These are phyloP conservation scores for Drosophila sturtevanti DNA, from an alignment of 1,140 invertebrate genomes.

Conservation along the genomic window DNA sequence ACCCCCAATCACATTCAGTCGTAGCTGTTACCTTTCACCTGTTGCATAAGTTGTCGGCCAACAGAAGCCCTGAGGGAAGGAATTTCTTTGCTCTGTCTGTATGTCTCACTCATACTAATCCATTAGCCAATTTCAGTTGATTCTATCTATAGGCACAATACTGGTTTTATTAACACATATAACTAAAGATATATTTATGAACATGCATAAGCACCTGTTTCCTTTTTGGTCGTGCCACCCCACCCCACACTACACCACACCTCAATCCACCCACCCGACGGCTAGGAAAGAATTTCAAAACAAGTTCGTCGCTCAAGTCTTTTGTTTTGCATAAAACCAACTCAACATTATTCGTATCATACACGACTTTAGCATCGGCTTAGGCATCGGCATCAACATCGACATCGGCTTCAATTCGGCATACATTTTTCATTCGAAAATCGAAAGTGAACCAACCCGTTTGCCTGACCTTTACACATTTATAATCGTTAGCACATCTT, in stretches of 20 bases:
- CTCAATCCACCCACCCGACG: background rate
- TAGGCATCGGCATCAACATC: conserved; percentile 44
- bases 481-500: conserved; percentile 76
- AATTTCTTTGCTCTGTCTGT: background rate
- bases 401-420: conserved; percentile 50
- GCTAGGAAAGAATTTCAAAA: conserved; percentile 68
- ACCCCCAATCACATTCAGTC: background rate
- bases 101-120: conserved; percentile 48
- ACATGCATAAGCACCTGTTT: conserved; percentile 78
- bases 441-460: conserved; percentile 76
- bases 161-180: conserved; percentile 40
- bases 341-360: conserved; percentile 42
- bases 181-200: conserved; percentile 29
- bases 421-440: conserved; percentile 51
- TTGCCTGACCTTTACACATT: conserved; percentile 76
- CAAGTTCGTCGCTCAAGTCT: conserved; percentile 66
- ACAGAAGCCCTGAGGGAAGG: conserved; percentile 13
- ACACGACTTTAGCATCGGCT: background rate
- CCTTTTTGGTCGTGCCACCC: conserved; percentile 10
- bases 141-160: conserved; percentile 58
- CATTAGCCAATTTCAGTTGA: conserved; percentile 63
- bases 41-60: conserved; percentile 42
- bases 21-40: conserved; percentile 52
- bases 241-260: conserved; percentile 4
- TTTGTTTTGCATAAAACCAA: conserved; percentile 57